Conservation (phyloP, 2,888 invertebrate genomes). For the Dichetophora obliterata region DNA sequence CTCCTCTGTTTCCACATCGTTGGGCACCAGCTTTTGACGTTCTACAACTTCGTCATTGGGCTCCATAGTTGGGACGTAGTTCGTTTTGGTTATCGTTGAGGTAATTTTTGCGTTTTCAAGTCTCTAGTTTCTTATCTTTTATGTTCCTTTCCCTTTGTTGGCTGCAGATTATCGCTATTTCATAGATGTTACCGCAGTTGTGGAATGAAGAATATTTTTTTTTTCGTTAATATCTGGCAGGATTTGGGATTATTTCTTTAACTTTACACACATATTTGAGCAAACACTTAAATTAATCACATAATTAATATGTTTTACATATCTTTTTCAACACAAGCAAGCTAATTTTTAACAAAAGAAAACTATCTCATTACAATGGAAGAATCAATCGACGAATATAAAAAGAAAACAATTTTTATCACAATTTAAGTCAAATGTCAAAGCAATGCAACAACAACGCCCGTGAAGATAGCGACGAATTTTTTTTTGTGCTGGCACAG, state of each 20-base stretch:
- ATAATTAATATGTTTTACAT: background rate
- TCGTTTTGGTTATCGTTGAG: background rate
- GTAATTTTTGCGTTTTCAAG: background rate
- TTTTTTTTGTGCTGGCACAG: too few species aligned
- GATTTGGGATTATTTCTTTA: background rate
- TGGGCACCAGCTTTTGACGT: slow-evolving; percentile 68
- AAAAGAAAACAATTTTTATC: background rate
- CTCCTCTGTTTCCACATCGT: slow-evolving; percentile 68
- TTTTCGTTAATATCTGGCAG: background rate
- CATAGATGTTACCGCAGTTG: background rate
- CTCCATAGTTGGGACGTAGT: slow-evolving; percentile 60
- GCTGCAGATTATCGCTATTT: background rate
- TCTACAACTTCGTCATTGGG: slow-evolving; percentile 70
- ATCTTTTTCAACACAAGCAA: background rate
- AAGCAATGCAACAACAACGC: too few species aligned
- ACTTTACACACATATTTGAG: slow-evolving; percentile 17
- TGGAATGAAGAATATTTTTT: background rate
- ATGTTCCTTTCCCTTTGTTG: background rate
- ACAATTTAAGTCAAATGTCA: background rate
- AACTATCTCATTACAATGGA: background rate
- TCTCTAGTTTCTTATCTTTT: background rate
- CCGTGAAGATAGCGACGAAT: too few species aligned
- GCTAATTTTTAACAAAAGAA: background rate
- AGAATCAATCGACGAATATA: background rate
- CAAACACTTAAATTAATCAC: slow-evolving; percentile 3